A percentile compares a stretch with the other conserved stretches of the same genome.
Conservation (phyloP, 1,140 invertebrate genomes). For the Drosophila biarmipes region DNA sequence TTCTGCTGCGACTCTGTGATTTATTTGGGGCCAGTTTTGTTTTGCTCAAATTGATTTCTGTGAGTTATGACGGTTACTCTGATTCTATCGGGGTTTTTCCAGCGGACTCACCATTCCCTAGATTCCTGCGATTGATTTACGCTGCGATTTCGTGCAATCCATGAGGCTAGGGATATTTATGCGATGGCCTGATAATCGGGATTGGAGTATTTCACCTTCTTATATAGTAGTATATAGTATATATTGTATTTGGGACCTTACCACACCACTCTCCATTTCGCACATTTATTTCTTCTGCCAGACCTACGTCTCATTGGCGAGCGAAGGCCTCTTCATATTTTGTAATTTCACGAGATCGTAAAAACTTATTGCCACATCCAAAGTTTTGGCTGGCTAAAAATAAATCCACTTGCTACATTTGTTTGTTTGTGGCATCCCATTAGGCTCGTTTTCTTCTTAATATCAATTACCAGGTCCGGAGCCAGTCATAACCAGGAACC, state of each 20-base stretch:
- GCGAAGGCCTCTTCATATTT: conserved; percentile 39
- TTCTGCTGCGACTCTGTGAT: conserved; percentile 30
- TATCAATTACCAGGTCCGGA: conserved; percentile 65
- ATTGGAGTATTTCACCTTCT: background rate
- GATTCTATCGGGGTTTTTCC: conserved; percentile 6
- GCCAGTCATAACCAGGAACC: conserved; percentile 46
- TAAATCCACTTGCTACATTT: conserved; percentile 55
- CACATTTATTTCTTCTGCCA: conserved; percentile 25
- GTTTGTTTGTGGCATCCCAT: conserved; percentile 53
- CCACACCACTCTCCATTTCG: background rate
- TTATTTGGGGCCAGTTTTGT: conserved; percentile 41
- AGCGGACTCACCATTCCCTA: background rate
- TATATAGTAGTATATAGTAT: no score
- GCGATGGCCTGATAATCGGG: conserved; percentile 25
- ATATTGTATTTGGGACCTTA: background rate
- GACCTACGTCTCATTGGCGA: conserved; percentile 13
- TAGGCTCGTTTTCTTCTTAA: conserved; percentile 66
- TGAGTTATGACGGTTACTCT: conserved; percentile 41
- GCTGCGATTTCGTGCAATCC: conserved; percentile 16
- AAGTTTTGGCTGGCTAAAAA: conserved; percentile 47
- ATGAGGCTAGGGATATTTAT: conserved; percentile 30
- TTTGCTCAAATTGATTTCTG: conserved; percentile 44
- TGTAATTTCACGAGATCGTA: conserved; percentile 51
- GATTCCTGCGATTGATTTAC: conserved; percentile 34
- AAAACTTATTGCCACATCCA: conserved; percentile 58